Conservation (phyloP, 2,113 vertebrate genomes). For the Syrrhaptes paradoxus region DNA sequence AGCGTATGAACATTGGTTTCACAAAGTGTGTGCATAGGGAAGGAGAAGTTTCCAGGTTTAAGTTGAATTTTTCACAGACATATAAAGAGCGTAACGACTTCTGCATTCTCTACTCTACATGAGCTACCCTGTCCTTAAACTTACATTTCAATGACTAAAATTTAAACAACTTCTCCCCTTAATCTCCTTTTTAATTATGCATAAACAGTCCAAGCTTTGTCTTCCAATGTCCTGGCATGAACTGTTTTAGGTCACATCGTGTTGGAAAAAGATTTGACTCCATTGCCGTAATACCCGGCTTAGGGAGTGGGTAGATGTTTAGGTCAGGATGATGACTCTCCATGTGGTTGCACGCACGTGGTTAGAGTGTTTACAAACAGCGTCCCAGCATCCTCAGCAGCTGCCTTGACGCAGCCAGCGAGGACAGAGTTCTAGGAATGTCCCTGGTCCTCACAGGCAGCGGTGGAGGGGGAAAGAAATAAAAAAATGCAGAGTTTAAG, state of each 20-base stretch:
- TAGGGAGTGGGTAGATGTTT: slow-evolving; percentile 12
- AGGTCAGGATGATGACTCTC: slow-evolving; percentile 37
- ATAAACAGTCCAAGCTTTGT: background rate
- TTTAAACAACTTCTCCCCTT: background rate
- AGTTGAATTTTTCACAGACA: background rate
- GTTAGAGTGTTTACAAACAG: slow-evolving; percentile 62
- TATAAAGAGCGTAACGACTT: background rate
- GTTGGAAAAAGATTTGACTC: slow-evolving; percentile 29
- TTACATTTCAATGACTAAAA: background rate
- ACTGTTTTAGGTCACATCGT: background rate
- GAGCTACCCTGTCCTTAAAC: background rate
- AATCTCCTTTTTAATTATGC: background rate
- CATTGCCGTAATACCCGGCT: background rate
- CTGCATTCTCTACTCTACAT: background rate
- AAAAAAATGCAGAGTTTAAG: background rate
- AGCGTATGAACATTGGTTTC: background rate
- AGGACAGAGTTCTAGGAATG: slow-evolving; percentile 33
- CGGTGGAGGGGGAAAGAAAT: background rate
- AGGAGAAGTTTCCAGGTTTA: background rate
- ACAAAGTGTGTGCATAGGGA: background rate
- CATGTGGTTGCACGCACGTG: slow-evolving; percentile 41
- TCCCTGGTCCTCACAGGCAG: background rate
- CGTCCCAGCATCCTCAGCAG: slow-evolving; percentile 40
- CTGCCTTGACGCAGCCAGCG: slow-evolving; percentile 1
- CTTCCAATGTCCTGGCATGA: background rate